Base-by-base conservation (phyloP, 2,888 invertebrate species). In the Pyrgus malvae region DNA sequence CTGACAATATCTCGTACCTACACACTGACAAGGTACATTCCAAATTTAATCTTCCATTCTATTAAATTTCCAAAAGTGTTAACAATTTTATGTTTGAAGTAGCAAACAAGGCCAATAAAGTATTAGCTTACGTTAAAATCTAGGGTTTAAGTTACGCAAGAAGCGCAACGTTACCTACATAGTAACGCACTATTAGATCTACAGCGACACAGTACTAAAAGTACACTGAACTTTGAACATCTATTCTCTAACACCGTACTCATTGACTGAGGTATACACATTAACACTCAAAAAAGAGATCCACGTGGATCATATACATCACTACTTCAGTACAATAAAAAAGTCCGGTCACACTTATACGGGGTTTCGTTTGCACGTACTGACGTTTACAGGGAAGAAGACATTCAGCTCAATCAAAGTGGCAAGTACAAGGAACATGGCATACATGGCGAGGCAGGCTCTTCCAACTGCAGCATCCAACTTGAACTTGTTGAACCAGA, bases 391-490 rank as follows among this genome's bases (percentile, higher is more conserved):
- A 69, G 94, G 94, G 91, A 97, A 97, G 93, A 98, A 97, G 62
- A 97, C 96, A 84, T 98, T 98, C 72, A 97, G 92, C 91, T 98
- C 98, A 73, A 97, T 97, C 68, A 98, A 92, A 62, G 96, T 96
- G 50, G 97, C 97, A 64, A 98, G 91, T 49, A 96, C 93, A 60
- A 97, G 92, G 79, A 98, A 97, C 67, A 95, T 93, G 58, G 94
- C 94, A 86, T 98, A 98, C 93, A 97, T 96, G 62, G 95, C 91
- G 60, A 98, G 91, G 72, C 97, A 97, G 51, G 96, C 94, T 53
- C 94, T 92, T 57, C 97, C 97, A 56, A 97, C 96, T 72, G 94
- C 94, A 73, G 94, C 94, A 79, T 96, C 96, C 79, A 98, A 87
- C 83, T 95, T 94, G 89, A 97, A 97, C 86, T 95, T 95, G 88